Base-by-base conservation (phyloP, 1,140 invertebrate species). In the Vanessa tameamea region DNA sequence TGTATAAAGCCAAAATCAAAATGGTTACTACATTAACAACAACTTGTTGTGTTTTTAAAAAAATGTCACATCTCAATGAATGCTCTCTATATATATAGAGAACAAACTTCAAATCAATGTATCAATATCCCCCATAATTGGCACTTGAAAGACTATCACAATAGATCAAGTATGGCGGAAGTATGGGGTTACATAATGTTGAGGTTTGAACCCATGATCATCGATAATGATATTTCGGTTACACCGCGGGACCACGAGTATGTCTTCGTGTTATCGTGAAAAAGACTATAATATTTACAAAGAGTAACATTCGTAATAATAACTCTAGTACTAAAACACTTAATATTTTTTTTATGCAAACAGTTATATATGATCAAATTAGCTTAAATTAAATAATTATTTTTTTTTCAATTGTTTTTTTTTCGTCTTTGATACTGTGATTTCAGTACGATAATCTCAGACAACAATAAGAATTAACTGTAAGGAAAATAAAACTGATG, bases 121-220 rank as follows among this genome's bases (percentile, higher is more conserved):
- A 69, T 85, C 78, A 69, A 80, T 91, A 63, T 92, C 47, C 90
- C 90, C 90, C 90, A 86, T 82, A 84, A 83, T 83, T 90, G 90
- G 90, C 90, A 88, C 90, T 82, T 79, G 84, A 87, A 43, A 64
- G 37, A 77, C 87, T 86, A 89, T 65, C 85, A 86, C 86, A 79
- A 87, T 84, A 85, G 75, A 80, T 83, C 90, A 84, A 92, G 90
- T 90, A 89, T 92, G 90, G 90, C 90, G 87, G 82, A 86, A 73
- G 86, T 84, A 89, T 85, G 86, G 89, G 90, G 87, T 72, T 66
- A 74, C 69, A 69, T 47, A 72, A 69, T 20, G 43, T 15, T 51
- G 48, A 76, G 87, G 80, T 72, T 87, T 68, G 87, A 91, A 88
- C 88, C 79, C 31, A 16, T 26, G 71, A 72, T 76, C 78, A 14